Evolutionary conservation across 1,140 invertebrate genomes (phyloP), one percentile per base, ranked within the genome.

Genomic region (Manduca sexta): DNA sequence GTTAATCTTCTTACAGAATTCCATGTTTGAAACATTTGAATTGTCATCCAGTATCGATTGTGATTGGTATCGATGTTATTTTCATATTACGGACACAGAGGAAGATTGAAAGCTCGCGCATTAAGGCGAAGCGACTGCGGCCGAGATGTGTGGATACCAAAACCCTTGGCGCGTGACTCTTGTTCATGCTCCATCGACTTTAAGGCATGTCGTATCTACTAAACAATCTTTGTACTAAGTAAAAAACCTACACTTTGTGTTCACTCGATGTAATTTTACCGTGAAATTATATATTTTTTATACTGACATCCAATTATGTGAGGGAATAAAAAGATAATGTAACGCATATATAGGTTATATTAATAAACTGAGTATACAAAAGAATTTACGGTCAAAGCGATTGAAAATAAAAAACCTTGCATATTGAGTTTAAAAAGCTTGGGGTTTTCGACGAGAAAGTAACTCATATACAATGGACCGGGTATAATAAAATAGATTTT

Each of bases 141-240:
- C 46, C 48, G 56, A 15, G 46, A 49, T 42, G 72, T 79, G 69
- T 76, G 67, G 62, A 62, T 76, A 65, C 66, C 48, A 51, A 72
- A 80, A 70, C 68, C 75, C 68, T 70, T 71, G 69, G 69, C 78
- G 76, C 76, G 80, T 82, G 80, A 82, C 80, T 81, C 60, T 69
- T 52, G 60, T 74, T 77, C 68, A 75, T 71, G 80, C 78, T 64
- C 63, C 69, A 81, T 84, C 62, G 78, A 64, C 43, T 73, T 63
- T 72, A 69, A 68, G 74, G 63, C 71, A 81, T 80, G 75, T 60
- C 55, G 57, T 68, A 71, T 64, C 69, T 62, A 52, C 58, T 52
- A 42, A 51, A 58, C 59, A 56, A 74, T 74, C 68, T 72, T 66
- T 52, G 57, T 59, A 68, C 63, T 60, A 65, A 47, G 59, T 74